These are phyloP conservation scores for Eilema sororculum DNA, from an alignment of 2,888 invertebrate genomes.

Conservation along the genomic window DNA sequence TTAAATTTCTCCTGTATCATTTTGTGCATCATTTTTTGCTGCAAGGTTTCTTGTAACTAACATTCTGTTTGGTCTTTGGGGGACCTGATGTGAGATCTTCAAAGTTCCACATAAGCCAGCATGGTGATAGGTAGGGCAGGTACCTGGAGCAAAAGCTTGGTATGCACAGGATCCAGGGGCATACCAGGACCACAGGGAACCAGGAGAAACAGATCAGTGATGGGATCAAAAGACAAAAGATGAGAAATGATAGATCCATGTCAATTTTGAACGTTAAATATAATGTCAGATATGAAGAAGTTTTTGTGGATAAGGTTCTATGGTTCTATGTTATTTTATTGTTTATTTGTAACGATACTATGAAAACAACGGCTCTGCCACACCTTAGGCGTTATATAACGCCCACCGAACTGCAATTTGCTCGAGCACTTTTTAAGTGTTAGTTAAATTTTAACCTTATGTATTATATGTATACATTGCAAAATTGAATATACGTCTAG, in stretches of 20 bases:
- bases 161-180: constrained; percentile 3
- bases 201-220: background rate
- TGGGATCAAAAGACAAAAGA: constrained; percentile 3
- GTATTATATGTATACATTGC: no score
- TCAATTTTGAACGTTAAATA: constrained; percentile 7
- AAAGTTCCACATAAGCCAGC: constrained; percentile 1
- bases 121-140: background rate
- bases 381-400: no score
- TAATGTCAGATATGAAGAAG: background rate
- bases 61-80: background rate
- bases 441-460: no score
- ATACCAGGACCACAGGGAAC: background rate
- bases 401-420: no score
- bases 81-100: background rate
- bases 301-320: background rate
- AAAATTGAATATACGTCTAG: no score
- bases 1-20: background rate
- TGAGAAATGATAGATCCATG: background rate
- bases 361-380: no score
- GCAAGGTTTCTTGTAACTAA: no score
- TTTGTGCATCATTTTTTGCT: background rate
- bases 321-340: no score
- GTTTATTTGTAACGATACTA: no score
- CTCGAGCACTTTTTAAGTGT: no score
- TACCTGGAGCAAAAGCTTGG: background rate